Evolutionary conservation across 2,888 invertebrate genomes (phyloP), one percentile per base, ranked within the genome.

Genomic region (Eupeodes latifasciatus): DNA sequence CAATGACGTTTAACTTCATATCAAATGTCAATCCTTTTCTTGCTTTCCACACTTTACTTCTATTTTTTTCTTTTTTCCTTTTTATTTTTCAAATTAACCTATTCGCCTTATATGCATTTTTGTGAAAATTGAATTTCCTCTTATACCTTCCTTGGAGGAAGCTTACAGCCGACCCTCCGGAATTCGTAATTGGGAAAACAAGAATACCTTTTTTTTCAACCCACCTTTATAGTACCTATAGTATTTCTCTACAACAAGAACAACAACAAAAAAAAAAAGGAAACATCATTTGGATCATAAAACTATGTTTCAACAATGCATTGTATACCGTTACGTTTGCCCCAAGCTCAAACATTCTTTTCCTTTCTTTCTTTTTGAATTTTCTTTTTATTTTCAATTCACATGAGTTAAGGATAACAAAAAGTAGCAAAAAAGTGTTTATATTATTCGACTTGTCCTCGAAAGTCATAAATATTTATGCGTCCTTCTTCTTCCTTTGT

Each of bases 331-430:
- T 55, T 49, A 67, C 34, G 34, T 59, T 78, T 47, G 36, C 77
- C 67, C 53, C 44, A 66, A 57, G 76, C 67, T n/a, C 69, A 55
- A 71, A 12, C 9, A 72, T 11, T 72, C 16, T 40, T 9, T 40
- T 51, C 5, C 49, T 34, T 67, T 67, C 44, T 19, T 9, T 19
- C 34, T 2, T 49, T 34, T 36, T 67, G 27, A 27, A 27, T 34
- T 40, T 19, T 27, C 4, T 27, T 53, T 36, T 19, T 12, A 5
- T 62, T 64, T 62, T 85, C 55, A 62, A 76, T 74, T 74, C 71
- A 78, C 55, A 80, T 72, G 72, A 66, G 44, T 72, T 47, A 59
- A 49, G 74, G 59, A 78, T 78, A 81, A 85, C 85, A 85, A 85
- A 74, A 78, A 74, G 66, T 66, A 66, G 9, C 9, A 62, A 49